phyloP scores from a whole-genome alignment of 53 echinoderm and acorn worm genomes.

The Pentamera pediparva region DNA sequence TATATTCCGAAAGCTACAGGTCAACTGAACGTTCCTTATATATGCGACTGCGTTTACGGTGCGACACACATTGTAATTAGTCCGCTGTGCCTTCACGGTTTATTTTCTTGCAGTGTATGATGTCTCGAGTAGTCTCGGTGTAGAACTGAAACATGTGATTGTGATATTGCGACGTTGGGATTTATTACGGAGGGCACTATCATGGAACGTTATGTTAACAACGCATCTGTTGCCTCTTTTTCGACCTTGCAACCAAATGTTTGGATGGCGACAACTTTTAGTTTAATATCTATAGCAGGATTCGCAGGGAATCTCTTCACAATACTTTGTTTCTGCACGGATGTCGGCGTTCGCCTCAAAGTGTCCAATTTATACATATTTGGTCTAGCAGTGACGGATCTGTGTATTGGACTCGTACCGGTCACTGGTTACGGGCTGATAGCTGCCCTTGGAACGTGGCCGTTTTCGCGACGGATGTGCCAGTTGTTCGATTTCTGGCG shows the following conservation, averaged over 20 bases:
- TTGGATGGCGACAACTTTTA: not conserved
- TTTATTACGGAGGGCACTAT: too few species aligned
- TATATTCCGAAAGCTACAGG: too few species aligned
- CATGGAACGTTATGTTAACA: too few species aligned
- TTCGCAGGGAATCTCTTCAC: conserved; percentile 43
- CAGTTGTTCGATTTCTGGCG: conserved; percentile 46
- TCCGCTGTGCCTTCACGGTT: too few species aligned
- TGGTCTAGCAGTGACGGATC: conserved; percentile 44
- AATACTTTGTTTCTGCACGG: conserved; percentile 19
- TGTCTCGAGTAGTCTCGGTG: too few species aligned
- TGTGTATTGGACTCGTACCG: conserved; percentile 44
- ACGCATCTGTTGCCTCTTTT: too few species aligned
- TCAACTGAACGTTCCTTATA: too few species aligned
- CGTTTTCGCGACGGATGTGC: conserved; percentile 28
- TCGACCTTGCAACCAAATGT: not conserved
- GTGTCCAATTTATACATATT: conserved; percentile 46
- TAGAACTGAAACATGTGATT: too few species aligned
- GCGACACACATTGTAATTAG: too few species aligned
- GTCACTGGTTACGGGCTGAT: conserved; percentile 36
- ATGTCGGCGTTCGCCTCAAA: not conserved
- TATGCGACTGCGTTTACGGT: too few species aligned
- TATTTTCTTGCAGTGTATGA: too few species aligned
- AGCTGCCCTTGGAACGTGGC: conserved; percentile 42
- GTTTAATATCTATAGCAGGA: conserved; percentile 17
- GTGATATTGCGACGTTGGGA: too few species aligned